Evolutionary conservation across 2,888 invertebrate genomes (phyloP).

Genomic region (Timandra comae): DNA sequence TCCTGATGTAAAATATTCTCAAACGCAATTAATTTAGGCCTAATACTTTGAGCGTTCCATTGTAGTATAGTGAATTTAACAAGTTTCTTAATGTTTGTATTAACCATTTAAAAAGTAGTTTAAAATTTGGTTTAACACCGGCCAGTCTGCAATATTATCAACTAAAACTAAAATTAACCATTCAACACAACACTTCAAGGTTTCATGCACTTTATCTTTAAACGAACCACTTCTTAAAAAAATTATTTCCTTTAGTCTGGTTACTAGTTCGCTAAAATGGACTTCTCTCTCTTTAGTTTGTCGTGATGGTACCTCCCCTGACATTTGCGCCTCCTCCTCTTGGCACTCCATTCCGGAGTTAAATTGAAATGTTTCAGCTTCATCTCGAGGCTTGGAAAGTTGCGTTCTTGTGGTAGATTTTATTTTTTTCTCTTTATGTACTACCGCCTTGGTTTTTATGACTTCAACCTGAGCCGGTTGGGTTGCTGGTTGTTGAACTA

Average conservation of each 20-base stretch:
- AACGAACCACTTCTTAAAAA: conserved; percentile 1
- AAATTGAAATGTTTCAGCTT: no score
- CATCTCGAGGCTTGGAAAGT: no score
- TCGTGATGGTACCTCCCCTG: background rate
- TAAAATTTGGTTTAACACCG: no score
- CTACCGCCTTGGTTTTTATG: background rate
- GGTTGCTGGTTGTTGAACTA: background rate
- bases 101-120: background rate
- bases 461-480: background rate
- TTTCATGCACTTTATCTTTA: no score
- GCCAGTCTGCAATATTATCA: no score
- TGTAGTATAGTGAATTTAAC: conserved; percentile 7
- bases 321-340: background rate
- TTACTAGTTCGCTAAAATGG: background rate
- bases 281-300: background rate
- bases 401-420: background rate
- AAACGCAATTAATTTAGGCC: conserved; percentile 11
- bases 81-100: no score
- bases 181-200: no score
- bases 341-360: background rate
- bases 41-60: conserved; percentile 21
- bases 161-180: no score
- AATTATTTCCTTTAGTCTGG: background rate
- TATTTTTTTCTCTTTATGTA: background rate
- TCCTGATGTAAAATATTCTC: no score